phyloP scores from a whole-genome alignment of 1,140 invertebrate species.

The Saccostrea cuccullata region DNA sequence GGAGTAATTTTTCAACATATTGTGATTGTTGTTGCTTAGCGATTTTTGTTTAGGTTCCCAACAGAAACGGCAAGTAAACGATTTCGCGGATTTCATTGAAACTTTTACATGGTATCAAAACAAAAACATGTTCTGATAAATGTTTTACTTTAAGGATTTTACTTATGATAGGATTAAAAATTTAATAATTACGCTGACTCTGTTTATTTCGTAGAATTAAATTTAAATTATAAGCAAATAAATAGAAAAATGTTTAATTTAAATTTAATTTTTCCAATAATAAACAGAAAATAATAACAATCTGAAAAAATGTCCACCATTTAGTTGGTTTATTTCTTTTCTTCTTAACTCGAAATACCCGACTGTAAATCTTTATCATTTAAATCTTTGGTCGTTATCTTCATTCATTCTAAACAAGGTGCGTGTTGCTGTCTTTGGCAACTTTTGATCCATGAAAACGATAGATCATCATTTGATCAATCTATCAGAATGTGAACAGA shows the following conservation, averaged over 20 bases:
- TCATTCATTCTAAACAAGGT: background rate
- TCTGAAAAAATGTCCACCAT: background rate
- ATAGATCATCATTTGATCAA: slow-evolving; percentile 1
- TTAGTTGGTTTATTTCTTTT: background rate
- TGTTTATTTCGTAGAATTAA: no score
- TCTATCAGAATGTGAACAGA: slow-evolving; percentile 1
- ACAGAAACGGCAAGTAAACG: slow-evolving; percentile 27
- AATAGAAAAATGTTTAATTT: background rate
- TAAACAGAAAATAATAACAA: background rate
- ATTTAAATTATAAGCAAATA: no score
- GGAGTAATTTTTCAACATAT: slow-evolving; percentile 1
- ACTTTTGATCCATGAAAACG: slow-evolving; percentile 35
- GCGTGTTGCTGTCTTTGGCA: slow-evolving; percentile 19
- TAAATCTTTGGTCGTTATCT: slow-evolving; percentile 21
- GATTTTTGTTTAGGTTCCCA: background rate
- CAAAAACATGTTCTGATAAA: background rate
- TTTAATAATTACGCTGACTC: no score
- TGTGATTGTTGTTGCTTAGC: slow-evolving; percentile 12
- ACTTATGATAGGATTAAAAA: no score
- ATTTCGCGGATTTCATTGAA: slow-evolving; percentile 31
- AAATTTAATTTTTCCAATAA: background rate
- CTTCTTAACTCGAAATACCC: background rate
- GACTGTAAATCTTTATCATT: slow-evolving; percentile 10
- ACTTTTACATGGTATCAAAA: slow-evolving; percentile 38
- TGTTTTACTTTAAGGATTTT: background rate